Evolutionary conservation across 1,140 invertebrate genomes (phyloP).

Genomic region (Drosophila paulistorum): DNA sequence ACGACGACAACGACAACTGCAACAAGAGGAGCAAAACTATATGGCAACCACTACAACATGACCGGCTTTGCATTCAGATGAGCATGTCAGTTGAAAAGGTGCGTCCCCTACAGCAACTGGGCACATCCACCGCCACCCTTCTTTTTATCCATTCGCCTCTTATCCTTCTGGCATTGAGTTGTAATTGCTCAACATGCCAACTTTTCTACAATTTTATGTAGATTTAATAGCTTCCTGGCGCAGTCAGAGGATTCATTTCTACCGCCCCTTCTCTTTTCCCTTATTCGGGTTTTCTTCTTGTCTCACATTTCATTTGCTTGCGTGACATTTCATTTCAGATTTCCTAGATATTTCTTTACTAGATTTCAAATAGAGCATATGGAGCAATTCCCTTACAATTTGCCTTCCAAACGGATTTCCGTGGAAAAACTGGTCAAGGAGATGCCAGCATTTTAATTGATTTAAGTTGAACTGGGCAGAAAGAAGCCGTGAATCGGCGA

Average conservation of each 20-base stretch:
- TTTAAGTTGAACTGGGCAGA: conserved; percentile 34
- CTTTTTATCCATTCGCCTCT: background rate
- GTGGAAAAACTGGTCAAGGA: conserved; percentile 9
- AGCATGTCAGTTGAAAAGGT: conserved; percentile 74
- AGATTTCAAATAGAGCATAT: conserved; percentile 9
- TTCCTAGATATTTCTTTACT: conserved; percentile 29
- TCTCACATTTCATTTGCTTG: conserved; percentile 74
- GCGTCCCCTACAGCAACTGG: conserved; percentile 29
- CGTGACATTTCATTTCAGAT: conserved; percentile 78
- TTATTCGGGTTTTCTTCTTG: conserved; percentile 28
- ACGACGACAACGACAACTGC: conserved; percentile 39
- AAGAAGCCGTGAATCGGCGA: background rate
- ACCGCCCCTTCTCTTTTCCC: background rate
- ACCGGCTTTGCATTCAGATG: conserved; percentile 69
- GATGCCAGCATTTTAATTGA: conserved; percentile 40
- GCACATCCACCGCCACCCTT: background rate
- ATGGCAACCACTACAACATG: conserved; percentile 47
- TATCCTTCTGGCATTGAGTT: conserved; percentile 48
- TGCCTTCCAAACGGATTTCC: background rate
- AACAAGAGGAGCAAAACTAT: conserved; percentile 44
- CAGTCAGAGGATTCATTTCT: conserved; percentile 33
- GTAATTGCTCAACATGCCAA: conserved; percentile 80
- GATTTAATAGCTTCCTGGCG: conserved; percentile 77
- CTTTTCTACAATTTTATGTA: conserved; percentile 78
- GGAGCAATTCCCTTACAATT: conserved; percentile 28